Evolutionary conservation across 2,888 invertebrate genomes (phyloP).

Genomic region (Plusia festucae): DNA sequence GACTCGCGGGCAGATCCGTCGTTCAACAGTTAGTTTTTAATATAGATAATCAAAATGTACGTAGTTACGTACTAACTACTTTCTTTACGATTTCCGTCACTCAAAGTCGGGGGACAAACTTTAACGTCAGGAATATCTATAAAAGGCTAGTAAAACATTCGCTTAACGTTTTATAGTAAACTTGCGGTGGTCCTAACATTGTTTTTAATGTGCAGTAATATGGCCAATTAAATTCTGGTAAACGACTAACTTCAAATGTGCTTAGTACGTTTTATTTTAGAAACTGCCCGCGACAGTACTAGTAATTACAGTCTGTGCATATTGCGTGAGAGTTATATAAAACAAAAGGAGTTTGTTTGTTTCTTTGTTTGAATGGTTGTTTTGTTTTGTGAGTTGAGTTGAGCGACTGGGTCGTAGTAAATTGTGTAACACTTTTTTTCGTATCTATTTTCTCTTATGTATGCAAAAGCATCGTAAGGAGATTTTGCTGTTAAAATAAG

Average conservation of each 20-base stretch:
- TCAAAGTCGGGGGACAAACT: slow-evolving; percentile 56
- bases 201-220: slow-evolving; percentile 87
- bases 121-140: slow-evolving; percentile 70
- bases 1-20: too few species aligned
- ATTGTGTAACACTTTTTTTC: background rate
- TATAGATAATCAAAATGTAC: slow-evolving; percentile 14
- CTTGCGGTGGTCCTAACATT: slow-evolving; percentile 86
- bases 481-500: too few species aligned
- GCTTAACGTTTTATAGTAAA: slow-evolving; percentile 78
- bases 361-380: background rate
- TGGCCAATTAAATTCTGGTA: slow-evolving; percentile 82
- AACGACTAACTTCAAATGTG: slow-evolving; percentile 68
- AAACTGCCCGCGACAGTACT: slow-evolving; percentile 38
- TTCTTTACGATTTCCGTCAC: slow-evolving; percentile 64
- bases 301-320: slow-evolving; percentile 34
- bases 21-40: background rate
- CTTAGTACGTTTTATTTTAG: slow-evolving; percentile 62
- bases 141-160: slow-evolving; percentile 76
- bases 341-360: slow-evolving; percentile 19
- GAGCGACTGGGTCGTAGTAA: background rate
- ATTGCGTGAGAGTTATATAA: slow-evolving; percentile 21
- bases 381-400: background rate
- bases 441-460: background rate
- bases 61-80: slow-evolving; percentile 26
- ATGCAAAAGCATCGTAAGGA: background rate